Evolutionary conservation across 2,113 vertebrate species (phyloP).

Genomic region (Chinchilla lanigera): DNA sequence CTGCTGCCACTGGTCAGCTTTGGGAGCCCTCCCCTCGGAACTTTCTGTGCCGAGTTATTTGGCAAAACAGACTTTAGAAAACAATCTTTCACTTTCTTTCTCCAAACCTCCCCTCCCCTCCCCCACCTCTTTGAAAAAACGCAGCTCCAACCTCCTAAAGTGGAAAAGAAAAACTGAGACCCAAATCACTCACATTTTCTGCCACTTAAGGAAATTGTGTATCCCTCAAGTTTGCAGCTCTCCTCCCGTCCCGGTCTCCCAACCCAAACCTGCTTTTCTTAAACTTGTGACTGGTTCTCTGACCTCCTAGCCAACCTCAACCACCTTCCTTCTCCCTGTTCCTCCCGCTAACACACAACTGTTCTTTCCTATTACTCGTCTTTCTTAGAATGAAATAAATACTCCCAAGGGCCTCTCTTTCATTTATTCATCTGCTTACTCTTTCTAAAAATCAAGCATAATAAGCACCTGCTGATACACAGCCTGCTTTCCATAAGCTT

Average conservation of each 20-base stretch:
- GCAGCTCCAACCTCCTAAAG: conserved; percentile 53
- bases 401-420: neutral
- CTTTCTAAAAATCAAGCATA: neutral
- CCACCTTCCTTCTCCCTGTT: neutral
- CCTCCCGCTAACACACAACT: neutral
- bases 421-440: neutral
- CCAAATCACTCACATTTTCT: conserved; percentile 42
- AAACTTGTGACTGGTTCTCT: neutral
- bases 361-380: neutral
- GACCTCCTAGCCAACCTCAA: neutral
- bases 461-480: neutral
- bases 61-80: conserved; percentile 63
- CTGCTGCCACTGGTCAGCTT: neutral
- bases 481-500: neutral
- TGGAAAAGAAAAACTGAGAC: conserved; percentile 66
- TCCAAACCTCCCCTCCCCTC: conserved; percentile 45
- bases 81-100: conserved; percentile 69
- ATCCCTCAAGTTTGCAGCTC: neutral
- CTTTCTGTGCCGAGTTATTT: neutral
- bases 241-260: neutral
- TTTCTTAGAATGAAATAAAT: neutral
- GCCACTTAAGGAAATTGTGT: conserved; percentile 54
- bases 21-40: neutral
- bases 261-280: neutral
- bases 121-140: conserved; percentile 51